Conservation (phyloP, 2,888 invertebrate genomes). For the Eumerus sabulonum region DNA sequence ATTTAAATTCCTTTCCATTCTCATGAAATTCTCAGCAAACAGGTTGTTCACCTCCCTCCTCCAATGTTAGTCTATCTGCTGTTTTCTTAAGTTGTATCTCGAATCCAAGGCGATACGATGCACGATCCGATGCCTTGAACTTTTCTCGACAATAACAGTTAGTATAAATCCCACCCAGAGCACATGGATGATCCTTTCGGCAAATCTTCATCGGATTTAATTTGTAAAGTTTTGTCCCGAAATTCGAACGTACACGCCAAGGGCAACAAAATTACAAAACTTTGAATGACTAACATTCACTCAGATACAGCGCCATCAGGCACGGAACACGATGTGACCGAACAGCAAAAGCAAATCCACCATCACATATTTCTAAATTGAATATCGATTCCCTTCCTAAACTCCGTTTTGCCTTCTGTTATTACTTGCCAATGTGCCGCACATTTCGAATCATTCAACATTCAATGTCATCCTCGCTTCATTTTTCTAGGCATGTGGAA, state of each 20-base stretch:
- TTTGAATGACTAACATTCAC: conserved; percentile 53
- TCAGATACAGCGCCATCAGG: neutral
- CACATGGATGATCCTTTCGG: conserved; percentile 38
- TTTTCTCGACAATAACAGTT: conserved; percentile 1
- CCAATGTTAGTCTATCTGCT: no score
- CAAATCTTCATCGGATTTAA: conserved; percentile 38
- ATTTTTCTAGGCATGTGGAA: neutral
- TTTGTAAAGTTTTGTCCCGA: conserved; percentile 54
- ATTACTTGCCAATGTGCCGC: conserved; percentile 47
- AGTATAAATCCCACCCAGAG: conserved; percentile 6
- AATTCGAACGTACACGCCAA: conserved; percentile 34
- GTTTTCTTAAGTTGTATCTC: no score
- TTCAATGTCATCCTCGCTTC: conserved; percentile 1
- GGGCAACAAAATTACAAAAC: conserved; percentile 61
- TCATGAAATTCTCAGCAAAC: no score
- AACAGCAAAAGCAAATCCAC: conserved; percentile 3
- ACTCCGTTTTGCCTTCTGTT: conserved; percentile 8
- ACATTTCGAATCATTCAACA: conserved; percentile 4
- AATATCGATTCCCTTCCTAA: conserved; percentile 52
- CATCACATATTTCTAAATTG: conserved; percentile 48
- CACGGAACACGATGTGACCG: neutral
- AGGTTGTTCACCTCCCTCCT: no score
- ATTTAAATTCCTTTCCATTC: no score
- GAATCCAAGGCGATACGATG: no score
- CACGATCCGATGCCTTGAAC: conserved; percentile 2